Evolutionary conservation across 1,140 invertebrate genomes (phyloP).

Genomic region (Xylocopa sonorina): DNA sequence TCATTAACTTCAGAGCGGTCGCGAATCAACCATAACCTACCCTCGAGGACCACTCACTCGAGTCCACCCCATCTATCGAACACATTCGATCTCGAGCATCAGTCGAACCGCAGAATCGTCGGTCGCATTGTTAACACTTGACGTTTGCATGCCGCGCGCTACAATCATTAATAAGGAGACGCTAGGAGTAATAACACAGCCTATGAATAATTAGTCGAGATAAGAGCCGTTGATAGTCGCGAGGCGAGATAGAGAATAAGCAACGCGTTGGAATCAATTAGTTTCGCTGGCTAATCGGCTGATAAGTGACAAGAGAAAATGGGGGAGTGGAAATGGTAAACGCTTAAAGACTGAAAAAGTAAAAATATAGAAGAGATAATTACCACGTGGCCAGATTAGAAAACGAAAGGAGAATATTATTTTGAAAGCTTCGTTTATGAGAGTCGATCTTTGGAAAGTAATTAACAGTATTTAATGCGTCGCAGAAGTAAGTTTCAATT

Average conservation of each 20-base stretch:
- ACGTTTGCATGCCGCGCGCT: not conserved
- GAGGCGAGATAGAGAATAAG: conserved; percentile 46
- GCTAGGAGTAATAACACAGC: no score
- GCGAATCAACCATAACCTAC: not conserved
- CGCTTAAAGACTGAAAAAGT: not conserved
- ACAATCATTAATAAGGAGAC: no score
- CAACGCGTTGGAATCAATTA: conserved; percentile 56
- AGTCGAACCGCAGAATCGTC: conserved; percentile 16
- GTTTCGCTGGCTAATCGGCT: conserved; percentile 46
- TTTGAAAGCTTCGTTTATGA: not conserved
- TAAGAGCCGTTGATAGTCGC: conserved; percentile 47
- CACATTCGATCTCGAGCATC: not conserved
- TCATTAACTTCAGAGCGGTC: not conserved
- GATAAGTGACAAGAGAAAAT: not conserved
- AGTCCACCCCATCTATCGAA: not conserved
- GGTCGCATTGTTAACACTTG: conserved; percentile 13
- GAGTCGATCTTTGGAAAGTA: not conserved
- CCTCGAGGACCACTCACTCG: not conserved
- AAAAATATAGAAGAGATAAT: not conserved
- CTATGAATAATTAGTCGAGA: conserved; percentile 48
- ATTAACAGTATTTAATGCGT: not conserved
- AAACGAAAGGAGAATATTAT: not conserved
- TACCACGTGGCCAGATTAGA: not conserved
- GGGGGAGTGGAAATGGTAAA: not conserved
- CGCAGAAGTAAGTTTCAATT: no score